A percentile compares a stretch with the other conserved stretches of the same genome.
phyloP scores from a whole-genome alignment of 2,888 invertebrate genomes.

The Agelastica alni region DNA sequence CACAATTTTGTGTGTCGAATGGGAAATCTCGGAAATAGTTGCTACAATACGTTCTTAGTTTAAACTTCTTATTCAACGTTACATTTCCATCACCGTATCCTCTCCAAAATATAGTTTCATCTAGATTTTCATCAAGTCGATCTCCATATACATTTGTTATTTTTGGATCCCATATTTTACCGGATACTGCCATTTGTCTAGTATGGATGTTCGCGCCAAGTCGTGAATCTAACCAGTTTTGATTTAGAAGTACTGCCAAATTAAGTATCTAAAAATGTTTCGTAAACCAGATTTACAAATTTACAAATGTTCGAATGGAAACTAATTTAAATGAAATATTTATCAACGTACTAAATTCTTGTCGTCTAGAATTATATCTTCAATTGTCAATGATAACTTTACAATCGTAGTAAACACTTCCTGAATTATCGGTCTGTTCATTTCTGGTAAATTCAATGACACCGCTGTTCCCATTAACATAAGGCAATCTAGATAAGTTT shows the following conservation, averaged over 20 bases:
- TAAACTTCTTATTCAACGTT: slow-evolving; percentile 42
- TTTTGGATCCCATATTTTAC: slow-evolving; percentile 48
- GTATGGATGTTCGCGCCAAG: slow-evolving; percentile 42
- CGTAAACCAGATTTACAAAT: no score
- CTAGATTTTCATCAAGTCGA: slow-evolving; percentile 29
- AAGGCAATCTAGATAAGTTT: slow-evolving; percentile 42
- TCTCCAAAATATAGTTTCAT: slow-evolving; percentile 46
- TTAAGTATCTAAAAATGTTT: slow-evolving; percentile 40
- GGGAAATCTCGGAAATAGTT: slow-evolving; percentile 42
- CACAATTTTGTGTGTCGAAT: slow-evolving; percentile 45
- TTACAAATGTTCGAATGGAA: no score
- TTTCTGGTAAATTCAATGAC: slow-evolving; percentile 38
- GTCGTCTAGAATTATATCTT: slow-evolving; percentile 35
- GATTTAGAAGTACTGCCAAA: slow-evolving; percentile 38
- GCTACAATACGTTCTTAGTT: slow-evolving; percentile 37
- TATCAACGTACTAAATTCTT: slow-evolving; percentile 39
- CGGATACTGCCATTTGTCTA: slow-evolving; percentile 42
- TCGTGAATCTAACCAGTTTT: slow-evolving; percentile 45
- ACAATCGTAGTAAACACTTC: slow-evolving; percentile 38
- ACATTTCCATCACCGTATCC: slow-evolving; percentile 45
- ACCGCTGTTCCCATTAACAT: slow-evolving; percentile 43
- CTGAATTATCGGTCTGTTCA: slow-evolving; percentile 35
- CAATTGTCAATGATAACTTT: slow-evolving; percentile 41
- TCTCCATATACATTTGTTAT: slow-evolving; percentile 40
- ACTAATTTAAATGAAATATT: no score